Evolutionary conservation across 2,888 invertebrate species (phyloP), one percentile per base, ranked within the genome.

Genomic region (Nomada fucata): DNA sequence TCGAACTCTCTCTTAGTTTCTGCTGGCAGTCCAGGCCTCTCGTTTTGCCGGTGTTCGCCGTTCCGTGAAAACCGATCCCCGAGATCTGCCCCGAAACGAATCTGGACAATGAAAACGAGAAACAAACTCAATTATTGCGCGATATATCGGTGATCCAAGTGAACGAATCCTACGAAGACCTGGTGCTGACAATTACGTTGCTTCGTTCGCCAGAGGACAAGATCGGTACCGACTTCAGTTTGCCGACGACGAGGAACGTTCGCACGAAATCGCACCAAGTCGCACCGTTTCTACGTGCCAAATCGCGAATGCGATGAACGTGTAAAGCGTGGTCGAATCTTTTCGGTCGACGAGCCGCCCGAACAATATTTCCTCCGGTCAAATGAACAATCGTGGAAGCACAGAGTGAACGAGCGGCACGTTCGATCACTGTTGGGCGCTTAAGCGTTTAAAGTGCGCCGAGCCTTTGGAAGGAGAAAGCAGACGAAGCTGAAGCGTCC

Each of bases 1-100:
- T 85, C 88, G 89, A 91, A 92, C 93, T 93, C 92, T 93, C 93
- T 93, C 93, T 90, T 92, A 77, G 85, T 83, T 84, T 85, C 85
- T 75, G 82, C 69, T 79, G 76, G 68, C 75, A 53, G 73, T 71
- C 73, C 74, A 72, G 67, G 55, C 77, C 60, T 72, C 74, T 75
- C 77, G 82, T 81, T 72, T 82, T 73, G 57, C 53, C 50, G 83
- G 75, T 74, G 67, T 63, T 68, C 63, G 75, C 64, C 75, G 76
- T 72, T 82, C 76, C 76, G 75, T 75, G 73, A 77, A 82, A 70
- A 69, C 20, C 78, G 59, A 50, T 44, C 57, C 7, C 52, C 64
- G 68, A 79, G 68, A 74, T 80, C 74, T 23, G 68, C 73, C 64
- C 42, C 73, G 70, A 80, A 75, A 73, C 55, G 23, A 57, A 74